Percentiles rank a stretch among this genome's conserved stretches.
These are phyloP conservation scores for Papilio protenor DNA, from an alignment of 2,888 invertebrate genomes.

Conservation along the genomic window DNA sequence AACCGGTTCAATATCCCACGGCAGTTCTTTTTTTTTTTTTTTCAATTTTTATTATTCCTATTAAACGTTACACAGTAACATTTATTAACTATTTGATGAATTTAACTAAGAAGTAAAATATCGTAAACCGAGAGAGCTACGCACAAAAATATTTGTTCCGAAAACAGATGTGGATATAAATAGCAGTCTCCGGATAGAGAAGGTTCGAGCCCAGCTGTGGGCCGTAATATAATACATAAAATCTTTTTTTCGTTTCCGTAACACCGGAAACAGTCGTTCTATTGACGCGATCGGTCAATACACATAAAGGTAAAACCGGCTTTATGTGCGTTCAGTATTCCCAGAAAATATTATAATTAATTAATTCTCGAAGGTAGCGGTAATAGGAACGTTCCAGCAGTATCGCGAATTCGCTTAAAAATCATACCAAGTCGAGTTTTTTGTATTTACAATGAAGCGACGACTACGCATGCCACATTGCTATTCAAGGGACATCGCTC, in stretches of 20 bases:
- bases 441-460: conserved; percentile 42
- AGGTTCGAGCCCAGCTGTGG: conserved; percentile 15
- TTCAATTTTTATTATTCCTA: background rate
- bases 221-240: conserved; percentile 12
- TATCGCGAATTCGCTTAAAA: conserved; percentile 38
- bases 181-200: conserved; percentile 6
- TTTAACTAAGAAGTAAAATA: background rate
- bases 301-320: conserved; percentile 14
- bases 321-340: conserved; percentile 10
- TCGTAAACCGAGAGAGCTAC: background rate
- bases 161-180: conserved; percentile 24
- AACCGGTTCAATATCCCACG: background rate
- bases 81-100: background rate
- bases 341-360: conserved; percentile 53
- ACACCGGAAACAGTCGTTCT: conserved; percentile 27
- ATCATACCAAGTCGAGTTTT: conserved; percentile 41
- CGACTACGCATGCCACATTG: conserved; percentile 49
- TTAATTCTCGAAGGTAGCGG: conserved; percentile 54
- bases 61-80: background rate
- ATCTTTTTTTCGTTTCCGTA: conserved; percentile 16
- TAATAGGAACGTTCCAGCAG: conserved; percentile 52
- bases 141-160: conserved; percentile 10
- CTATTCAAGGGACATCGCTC: conserved; percentile 53
- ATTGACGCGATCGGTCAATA: conserved; percentile 33
- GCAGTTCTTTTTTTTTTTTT: background rate